Evolutionary conservation across 2,888 invertebrate species (phyloP), one percentile per base, ranked within the genome.

Genomic region (Xestia c-nigrum): DNA sequence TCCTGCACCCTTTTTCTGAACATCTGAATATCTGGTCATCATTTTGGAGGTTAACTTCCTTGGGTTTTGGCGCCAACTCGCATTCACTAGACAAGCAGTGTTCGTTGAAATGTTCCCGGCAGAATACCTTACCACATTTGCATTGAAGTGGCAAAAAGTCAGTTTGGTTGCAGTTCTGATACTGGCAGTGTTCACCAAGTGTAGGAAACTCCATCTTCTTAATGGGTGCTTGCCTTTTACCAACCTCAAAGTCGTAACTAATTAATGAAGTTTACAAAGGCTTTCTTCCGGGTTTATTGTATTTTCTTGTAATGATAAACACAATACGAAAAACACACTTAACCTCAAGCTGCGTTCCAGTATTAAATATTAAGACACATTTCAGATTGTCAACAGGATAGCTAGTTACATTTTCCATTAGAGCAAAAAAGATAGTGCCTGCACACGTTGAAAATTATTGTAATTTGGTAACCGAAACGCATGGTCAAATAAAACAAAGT

Each of bases 81-180:
- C 97, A 97, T 38, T 91, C 89, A 78, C 98, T 98, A 5, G 95
- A 93, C 74, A 97, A 96, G 47, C 97, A 95, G 81, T 97, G 97
- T 1, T 94, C 91, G 57, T 96, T 95, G 89, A 97, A 97, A 94
- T 98, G 98, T 57, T 97, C 97, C 69, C 97, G 97, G 90, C 98
- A 98, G 91, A 97, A 98, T 31, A 97, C 93, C 77, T 95, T 94
- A 1, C 95, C 95, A 91, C 98, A 98, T 87, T 96, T 94, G 89
- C 98, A 98, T 73, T 96, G 95, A 9, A 98, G 94, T 0, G 98
- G 98, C 66, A 98, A 94, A 92, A 98, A 98, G 93, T 98, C 98
- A 47, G 97, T 96, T 89, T 97, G 97, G 85, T 97, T 97, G 90
- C 98, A 98, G 61, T 94, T 93, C 71, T 94, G 89, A 47, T 97